Percentiles rank a stretch among this genome's conserved stretches.
These are phyloP conservation scores for Blastobasis adustella DNA, from an alignment of 2,888 invertebrate species.

Conservation along the genomic window DNA sequence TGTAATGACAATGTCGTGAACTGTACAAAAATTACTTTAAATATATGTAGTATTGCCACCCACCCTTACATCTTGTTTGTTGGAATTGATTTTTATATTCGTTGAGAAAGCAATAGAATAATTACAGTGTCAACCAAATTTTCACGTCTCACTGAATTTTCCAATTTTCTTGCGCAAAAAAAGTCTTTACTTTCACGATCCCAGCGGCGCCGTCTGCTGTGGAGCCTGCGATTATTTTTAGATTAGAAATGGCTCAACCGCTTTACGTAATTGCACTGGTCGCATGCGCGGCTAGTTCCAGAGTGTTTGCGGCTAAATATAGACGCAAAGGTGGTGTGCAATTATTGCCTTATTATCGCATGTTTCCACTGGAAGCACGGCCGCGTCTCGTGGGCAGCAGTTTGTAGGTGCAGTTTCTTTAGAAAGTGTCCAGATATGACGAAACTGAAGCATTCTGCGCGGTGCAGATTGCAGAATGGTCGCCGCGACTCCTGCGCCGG, in stretches of 20 bases:
- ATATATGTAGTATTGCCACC: no score
- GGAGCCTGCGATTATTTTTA: constrained; percentile 75
- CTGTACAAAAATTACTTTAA: no score
- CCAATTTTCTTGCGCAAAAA: constrained; percentile 35
- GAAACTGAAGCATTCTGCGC: constrained; percentile 57
- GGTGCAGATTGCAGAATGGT: constrained; percentile 53
- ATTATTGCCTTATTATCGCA: constrained; percentile 72
- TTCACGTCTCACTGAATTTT: neutral
- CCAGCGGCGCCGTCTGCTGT: constrained; percentile 56
- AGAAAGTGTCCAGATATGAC: constrained; percentile 69
- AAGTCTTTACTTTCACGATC: constrained; percentile 70
- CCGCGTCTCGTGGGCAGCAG: constrained; percentile 46
- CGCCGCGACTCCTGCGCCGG: constrained; percentile 38
- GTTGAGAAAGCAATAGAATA: no score
- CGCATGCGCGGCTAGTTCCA: constrained; percentile 68
- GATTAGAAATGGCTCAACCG: constrained; percentile 75
- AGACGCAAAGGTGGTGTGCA: constrained; percentile 65
- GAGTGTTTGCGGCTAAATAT: constrained; percentile 70
- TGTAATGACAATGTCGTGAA: no score
- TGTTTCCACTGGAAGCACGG: constrained; percentile 66
- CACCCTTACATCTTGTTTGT: no score
- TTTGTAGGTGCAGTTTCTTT: constrained; percentile 63
- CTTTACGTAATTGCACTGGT: constrained; percentile 73
- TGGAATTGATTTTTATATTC: no score
- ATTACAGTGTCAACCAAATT: neutral